These are phyloP conservation scores for Protobothrops mucrosquamatus DNA, from an alignment of 2,113 vertebrate species.

Conservation along the genomic window DNA sequence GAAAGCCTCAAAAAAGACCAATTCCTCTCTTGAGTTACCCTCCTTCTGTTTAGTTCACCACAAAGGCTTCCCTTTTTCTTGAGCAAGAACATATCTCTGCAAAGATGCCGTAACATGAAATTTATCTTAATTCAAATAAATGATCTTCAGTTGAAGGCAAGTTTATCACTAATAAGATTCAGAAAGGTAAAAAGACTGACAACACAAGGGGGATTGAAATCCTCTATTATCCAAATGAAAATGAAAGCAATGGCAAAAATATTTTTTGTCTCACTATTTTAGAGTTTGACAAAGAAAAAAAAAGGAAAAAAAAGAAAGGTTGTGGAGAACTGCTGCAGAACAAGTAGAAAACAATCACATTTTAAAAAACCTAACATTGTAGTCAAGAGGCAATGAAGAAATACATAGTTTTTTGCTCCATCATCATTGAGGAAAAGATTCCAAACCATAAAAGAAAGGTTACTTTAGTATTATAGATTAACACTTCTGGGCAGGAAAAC, in stretches of 20 bases:
- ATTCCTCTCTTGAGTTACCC: neutral
- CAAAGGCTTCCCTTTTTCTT: neutral
- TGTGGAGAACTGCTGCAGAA: neutral
- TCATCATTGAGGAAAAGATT: conserved; percentile 26
- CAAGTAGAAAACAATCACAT: conserved; percentile 16
- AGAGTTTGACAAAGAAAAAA: neutral
- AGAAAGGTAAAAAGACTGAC: neutral
- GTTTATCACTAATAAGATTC: neutral
- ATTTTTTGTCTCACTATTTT: neutral
- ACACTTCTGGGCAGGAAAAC: conserved; percentile 7
- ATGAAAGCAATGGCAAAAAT: neutral
- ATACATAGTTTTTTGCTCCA: conserved; percentile 24
- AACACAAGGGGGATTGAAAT: neutral
- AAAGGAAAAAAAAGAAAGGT: neutral
- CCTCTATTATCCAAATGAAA: neutral
- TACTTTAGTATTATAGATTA: neutral
- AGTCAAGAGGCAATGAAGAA: conserved; percentile 12
- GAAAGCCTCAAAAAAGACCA: neutral
- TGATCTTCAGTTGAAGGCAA: neutral
- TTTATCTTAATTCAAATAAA: neutral
- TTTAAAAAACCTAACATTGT: conserved; percentile 9
- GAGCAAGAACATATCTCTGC: neutral
- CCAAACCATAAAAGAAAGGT: neutral
- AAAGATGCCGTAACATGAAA: neutral
- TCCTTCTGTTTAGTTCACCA: neutral